phyloP scores from a whole-genome alignment of 2,797 vertebrate species.

The Chiroxiphia lanceolata region DNA sequence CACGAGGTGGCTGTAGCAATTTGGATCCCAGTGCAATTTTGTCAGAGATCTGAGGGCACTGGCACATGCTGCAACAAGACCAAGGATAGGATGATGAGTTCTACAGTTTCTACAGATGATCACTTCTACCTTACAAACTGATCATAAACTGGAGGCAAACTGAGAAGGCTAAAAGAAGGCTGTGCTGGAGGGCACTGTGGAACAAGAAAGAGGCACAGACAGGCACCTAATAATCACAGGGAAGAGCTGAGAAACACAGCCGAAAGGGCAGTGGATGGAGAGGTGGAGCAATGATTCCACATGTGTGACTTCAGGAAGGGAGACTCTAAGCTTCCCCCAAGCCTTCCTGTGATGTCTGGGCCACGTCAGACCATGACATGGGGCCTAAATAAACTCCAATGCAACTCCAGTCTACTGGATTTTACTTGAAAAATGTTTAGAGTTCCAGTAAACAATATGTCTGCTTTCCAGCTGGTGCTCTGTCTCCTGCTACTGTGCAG shows the following conservation, averaged over 20 bases:
- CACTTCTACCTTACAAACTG: not conserved
- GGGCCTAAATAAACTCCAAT: not conserved
- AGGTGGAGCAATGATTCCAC: not conserved
- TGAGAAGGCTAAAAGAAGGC: not conserved
- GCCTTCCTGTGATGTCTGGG: not conserved
- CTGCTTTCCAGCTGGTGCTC: not conserved
- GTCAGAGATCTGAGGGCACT: fast-evolving
- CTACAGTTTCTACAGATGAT: not conserved
- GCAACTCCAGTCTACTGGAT: not conserved
- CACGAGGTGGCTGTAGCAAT: not conserved
- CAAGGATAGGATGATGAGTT: not conserved
- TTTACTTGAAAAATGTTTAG: not conserved
- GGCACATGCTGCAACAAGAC: not conserved
- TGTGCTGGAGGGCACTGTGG: not conserved
- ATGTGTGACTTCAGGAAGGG: fast-evolving
- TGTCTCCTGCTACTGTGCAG: not conserved
- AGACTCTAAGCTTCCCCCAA: not conserved
- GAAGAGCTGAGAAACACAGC: not conserved
- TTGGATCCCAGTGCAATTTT: not conserved
- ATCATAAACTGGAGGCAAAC: not conserved
- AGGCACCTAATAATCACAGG: fast-evolving
- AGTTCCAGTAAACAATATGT: not conserved
- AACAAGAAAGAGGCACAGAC: not conserved
- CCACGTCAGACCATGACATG: not conserved
- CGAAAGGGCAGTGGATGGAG: not conserved